Evolutionary conservation across 2,113 vertebrate genomes (phyloP).

Genomic region (Loxodonta africana): DNA sequence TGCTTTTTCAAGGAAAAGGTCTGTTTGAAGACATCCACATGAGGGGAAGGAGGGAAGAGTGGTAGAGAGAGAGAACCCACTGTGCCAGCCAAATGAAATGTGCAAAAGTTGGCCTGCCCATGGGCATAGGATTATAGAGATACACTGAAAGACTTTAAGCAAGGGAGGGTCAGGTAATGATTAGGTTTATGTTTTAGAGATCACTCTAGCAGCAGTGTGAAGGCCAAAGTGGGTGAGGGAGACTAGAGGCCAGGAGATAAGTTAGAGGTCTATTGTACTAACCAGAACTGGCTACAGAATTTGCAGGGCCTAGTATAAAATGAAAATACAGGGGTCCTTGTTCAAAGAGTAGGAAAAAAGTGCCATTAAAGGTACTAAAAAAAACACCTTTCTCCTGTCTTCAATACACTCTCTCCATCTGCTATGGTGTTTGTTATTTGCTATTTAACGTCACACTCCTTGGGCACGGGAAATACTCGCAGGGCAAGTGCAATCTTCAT

Average conservation of each 20-base stretch:
- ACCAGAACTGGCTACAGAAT: background rate
- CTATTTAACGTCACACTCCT: background rate
- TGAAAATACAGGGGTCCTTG: too few species aligned
- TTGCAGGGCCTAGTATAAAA: too few species aligned
- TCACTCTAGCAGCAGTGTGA: background rate
- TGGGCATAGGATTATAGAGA: background rate
- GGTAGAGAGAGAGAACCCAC: background rate
- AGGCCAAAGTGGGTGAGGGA: background rate
- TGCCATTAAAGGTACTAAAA: background rate
- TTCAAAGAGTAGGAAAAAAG: background rate
- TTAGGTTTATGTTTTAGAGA: background rate
- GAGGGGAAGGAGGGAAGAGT: background rate
- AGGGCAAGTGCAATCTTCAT: background rate
- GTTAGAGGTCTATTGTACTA: background rate
- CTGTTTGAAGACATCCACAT: conserved; percentile 19
- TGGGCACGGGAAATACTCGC: background rate
- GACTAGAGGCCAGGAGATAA: background rate
- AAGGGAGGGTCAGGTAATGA: background rate
- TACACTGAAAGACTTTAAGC: background rate
- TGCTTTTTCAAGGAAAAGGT: background rate
- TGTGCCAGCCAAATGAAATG: conserved; percentile 11
- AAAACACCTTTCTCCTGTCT: background rate
- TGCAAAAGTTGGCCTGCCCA: background rate
- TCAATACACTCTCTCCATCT: background rate
- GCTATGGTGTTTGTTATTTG: background rate